Evolutionary conservation across 2,113 vertebrate genomes (phyloP), one percentile per base, ranked within the genome.

Genomic region (Panthera tigris): DNA sequence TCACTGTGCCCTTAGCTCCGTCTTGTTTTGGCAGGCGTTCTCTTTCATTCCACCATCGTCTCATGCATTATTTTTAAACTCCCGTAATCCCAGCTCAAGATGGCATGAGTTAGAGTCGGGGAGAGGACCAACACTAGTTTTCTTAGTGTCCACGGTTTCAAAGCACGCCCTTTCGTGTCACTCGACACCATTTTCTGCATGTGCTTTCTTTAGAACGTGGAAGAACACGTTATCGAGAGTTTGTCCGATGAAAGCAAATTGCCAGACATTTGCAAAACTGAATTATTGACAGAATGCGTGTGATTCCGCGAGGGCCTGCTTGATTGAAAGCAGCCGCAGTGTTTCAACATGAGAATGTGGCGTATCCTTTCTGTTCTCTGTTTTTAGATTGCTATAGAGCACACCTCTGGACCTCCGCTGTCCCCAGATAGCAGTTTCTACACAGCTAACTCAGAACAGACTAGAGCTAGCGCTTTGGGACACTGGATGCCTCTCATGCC

Each of bases 291-390:
- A 90, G 86, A 94, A 96, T 76, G 48, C 71, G 66, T 94, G 65
- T 65, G 94, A 97, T 97, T 94, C 94, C 73, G 15, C 92, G 89
- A 81, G 81, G 63, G n/a, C 73, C 84, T 94, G 94, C 73, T 65
- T 94, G 95, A 96, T 96, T 97, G 97, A 97, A 97, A 98, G 97
- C 97, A 97, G 92, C 91, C 87, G 55, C 27, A 63, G 16, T 71
- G 73, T 95, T 96, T 93, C 63, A 73, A 3, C 18, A 21, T 52
- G 83, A 96, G n/a, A 66, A 74, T n/a, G 52, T 78, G 21, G 50
- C 45, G 45, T 73, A 31, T 61, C 48, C 69, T 88, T 80, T 74
- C 69, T 84, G 66, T 65, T 50, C 4, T 85, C 63, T 92, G 57
- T 92, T 57, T 85, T 69, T n/a, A 76, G 92, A 76, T 92, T 90